A percentile compares a stretch with the other conserved stretches of the same genome.
These are phyloP conservation scores for Idaea straminata DNA, from an alignment of 2,888 invertebrate genomes.

Conservation along the genomic window DNA sequence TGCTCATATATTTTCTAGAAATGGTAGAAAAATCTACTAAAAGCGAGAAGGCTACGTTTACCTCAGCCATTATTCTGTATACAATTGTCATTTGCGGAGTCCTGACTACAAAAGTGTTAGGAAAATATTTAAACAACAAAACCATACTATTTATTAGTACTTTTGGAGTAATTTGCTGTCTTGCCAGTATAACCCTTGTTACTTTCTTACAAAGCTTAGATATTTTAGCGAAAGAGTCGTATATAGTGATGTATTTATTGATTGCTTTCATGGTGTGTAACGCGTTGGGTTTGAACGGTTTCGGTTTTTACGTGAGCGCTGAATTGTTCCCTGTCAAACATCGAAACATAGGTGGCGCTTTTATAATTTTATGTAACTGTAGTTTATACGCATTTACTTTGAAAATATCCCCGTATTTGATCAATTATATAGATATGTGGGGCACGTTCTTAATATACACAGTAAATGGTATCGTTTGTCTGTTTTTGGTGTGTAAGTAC, in stretches of 20 bases:
- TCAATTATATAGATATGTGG: constrained; percentile 19
- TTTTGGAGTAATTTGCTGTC: constrained; percentile 14
- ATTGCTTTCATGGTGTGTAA: constrained; percentile 18
- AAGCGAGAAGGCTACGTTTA: constrained; percentile 20
- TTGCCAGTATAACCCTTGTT: constrained; percentile 13
- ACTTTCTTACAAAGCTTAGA: constrained; percentile 20
- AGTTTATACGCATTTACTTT: constrained; percentile 20
- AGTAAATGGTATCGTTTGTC: constrained; percentile 19
- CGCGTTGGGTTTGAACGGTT: constrained; percentile 17
- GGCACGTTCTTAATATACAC: constrained; percentile 24
- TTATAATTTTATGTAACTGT: constrained; percentile 23
- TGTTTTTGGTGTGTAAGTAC: constrained; percentile 22
- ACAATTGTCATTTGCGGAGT: constrained; percentile 14
- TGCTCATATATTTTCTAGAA: constrained; percentile 24
- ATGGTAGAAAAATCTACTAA: constrained; percentile 18
- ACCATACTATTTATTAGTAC: constrained; percentile 18
- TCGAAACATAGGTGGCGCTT: constrained; percentile 23
- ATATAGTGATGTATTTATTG: constrained; percentile 21
- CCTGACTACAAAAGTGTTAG: constrained; percentile 13
- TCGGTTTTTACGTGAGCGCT: constrained; percentile 19
- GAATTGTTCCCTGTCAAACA: constrained; percentile 30
- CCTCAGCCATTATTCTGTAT: constrained; percentile 18
- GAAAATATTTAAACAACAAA: constrained; percentile 19
- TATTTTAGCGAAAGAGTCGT: constrained; percentile 16
- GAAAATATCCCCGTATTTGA: constrained; percentile 25